Conservation (phyloP, 2,113 vertebrate genomes). For the Fregata magnificens region DNA sequence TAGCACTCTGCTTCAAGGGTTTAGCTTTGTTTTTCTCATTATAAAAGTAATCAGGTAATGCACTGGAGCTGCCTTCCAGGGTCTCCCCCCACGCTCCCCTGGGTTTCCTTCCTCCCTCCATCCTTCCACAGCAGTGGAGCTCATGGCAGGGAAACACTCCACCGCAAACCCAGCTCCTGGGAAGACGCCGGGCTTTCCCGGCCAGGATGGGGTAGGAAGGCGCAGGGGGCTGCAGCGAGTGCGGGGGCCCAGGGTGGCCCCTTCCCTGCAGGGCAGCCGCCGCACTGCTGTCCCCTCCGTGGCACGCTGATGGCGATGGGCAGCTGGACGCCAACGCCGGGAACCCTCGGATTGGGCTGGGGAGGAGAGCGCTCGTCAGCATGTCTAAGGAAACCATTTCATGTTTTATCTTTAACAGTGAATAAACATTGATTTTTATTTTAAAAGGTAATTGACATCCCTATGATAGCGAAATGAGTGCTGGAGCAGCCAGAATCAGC, state of each 20-base stretch:
- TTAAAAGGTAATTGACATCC: constrained; percentile 18
- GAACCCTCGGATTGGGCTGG: neutral
- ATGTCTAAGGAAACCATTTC: neutral
- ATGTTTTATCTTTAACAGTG: neutral
- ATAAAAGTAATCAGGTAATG: neutral
- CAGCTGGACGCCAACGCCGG: accelerated
- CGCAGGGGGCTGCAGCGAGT: neutral
- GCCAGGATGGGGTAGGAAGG: neutral
- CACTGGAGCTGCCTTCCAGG: neutral
- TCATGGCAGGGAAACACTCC: accelerated
- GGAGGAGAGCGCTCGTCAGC: neutral
- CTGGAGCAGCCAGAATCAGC: neutral
- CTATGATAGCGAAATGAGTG: neutral
- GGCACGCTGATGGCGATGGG: accelerated
- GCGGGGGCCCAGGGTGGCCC: neutral
- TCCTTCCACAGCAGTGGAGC: neutral
- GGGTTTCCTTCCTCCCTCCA: neutral
- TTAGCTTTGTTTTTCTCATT: neutral
- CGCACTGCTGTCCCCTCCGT: accelerated
- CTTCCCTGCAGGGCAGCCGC: neutral
- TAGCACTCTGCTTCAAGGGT: neutral
- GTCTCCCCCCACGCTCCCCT: neutral
- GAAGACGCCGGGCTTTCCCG: neutral
- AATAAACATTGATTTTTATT: constrained; percentile 52
- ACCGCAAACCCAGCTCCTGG: accelerated